A percentile compares a stretch with the other conserved stretches of the same genome.
Conservation (phyloP, 2,797 vertebrate genomes). For the Epinephelus malabaricus region DNA sequence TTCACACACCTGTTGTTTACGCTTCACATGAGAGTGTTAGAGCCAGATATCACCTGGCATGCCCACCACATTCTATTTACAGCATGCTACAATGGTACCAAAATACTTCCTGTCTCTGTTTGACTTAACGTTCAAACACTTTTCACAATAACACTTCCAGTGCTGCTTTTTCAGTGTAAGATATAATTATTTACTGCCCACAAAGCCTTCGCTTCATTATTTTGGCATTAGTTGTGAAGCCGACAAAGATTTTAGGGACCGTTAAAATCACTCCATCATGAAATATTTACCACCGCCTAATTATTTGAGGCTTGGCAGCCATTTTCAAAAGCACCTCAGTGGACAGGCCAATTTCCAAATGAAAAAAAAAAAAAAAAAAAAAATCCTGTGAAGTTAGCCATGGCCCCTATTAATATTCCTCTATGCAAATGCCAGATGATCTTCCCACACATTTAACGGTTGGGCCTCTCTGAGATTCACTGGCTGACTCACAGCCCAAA, state of each 20-base stretch:
- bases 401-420: conserved; percentile 72
- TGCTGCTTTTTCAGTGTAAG: conserved; percentile 14
- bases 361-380: conserved; percentile 45
- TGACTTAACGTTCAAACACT: conserved; percentile 24
- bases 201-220: conserved; percentile 58
- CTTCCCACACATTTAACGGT: conserved; percentile 73
- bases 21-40: conserved; percentile 37
- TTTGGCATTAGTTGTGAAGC: conserved; percentile 56
- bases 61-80: conserved; percentile 30
- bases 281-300: conserved; percentile 80
- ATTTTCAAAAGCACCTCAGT: conserved; percentile 75
- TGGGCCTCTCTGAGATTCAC: conserved; percentile 55
- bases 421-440: conserved; percentile 72
- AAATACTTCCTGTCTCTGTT: conserved; percentile 30
- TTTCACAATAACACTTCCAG: conserved; percentile 20
- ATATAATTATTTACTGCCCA: conserved; percentile 53
- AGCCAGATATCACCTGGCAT: conserved; percentile 36
- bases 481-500: conserved; percentile 58
- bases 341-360: conserved; percentile 72
- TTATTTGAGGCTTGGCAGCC: conserved; percentile 78
- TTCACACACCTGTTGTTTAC: conserved; percentile 66
- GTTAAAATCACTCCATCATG: conserved; percentile 64
- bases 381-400: conserved; percentile 68
- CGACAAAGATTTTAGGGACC: conserved; percentile 65
- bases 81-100: conserved; percentile 31